A percentile compares a stretch with the other conserved stretches of the same genome.
Evolutionary conservation across 2,113 vertebrate species (phyloP).

Genomic region (Apodemus speciosus): DNA sequence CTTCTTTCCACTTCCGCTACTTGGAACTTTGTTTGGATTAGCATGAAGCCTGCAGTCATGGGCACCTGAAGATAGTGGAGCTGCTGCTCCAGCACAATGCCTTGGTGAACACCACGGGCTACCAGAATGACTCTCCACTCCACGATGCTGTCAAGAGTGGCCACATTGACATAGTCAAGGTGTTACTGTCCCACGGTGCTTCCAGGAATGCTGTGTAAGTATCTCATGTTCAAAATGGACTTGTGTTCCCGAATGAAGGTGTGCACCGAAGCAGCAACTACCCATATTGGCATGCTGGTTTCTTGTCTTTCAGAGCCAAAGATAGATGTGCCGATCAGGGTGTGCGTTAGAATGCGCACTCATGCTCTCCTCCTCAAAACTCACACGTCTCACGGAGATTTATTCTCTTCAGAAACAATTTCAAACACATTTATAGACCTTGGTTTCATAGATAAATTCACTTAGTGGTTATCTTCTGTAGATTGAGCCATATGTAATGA

Average conservation of each 20-base stretch:
- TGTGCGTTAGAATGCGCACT: slow-evolving; percentile 25
- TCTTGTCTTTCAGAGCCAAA: background rate
- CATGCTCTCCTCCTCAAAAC: background rate
- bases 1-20: background rate
- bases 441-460: slow-evolving; percentile 14
- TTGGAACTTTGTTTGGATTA: slow-evolving; percentile 68
- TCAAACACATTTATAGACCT: slow-evolving; percentile 26
- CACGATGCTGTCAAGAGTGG: slow-evolving; percentile 93
- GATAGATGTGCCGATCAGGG: background rate
- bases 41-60: slow-evolving; percentile 96
- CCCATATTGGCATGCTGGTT: background rate
- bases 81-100: slow-evolving; percentile 88
- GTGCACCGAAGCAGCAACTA: background rate
- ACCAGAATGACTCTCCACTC: slow-evolving; percentile 95
- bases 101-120: slow-evolving; percentile 92
- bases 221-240: rapidly evolving
- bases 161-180: slow-evolving; percentile 86
- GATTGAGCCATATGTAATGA: slow-evolving; percentile 17
- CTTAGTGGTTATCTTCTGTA: slow-evolving; percentile 27
- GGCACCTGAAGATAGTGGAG: slow-evolving; percentile 90
- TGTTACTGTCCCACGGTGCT: slow-evolving; percentile 90
- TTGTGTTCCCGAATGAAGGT: background rate
- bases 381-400: background rate
- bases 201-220: slow-evolving; percentile 91
- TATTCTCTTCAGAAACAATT: slow-evolving; percentile 42